phyloP scores from a whole-genome alignment of 2,888 invertebrate species.

The Ichneumoninae sp. region DNA sequence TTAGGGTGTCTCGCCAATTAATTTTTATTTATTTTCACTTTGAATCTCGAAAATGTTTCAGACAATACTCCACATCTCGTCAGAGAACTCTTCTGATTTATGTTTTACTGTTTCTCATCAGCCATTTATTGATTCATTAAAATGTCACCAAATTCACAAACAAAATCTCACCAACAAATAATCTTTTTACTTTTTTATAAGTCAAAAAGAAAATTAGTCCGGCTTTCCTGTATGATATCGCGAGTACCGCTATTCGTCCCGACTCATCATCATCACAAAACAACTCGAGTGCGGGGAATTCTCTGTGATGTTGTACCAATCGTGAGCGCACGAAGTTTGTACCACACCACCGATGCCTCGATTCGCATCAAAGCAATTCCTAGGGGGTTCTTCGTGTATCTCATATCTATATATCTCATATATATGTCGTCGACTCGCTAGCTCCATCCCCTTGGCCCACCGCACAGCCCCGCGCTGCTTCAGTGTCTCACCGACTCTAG shows the following conservation, averaged over 20 bases:
- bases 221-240: neutral
- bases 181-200: neutral
- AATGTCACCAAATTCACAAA: too few species aligned
- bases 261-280: neutral
- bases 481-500: constrained; percentile 18
- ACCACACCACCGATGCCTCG: constrained; percentile 70
- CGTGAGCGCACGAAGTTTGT: constrained; percentile 2
- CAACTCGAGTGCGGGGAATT: neutral
- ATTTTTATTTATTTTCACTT: too few species aligned
- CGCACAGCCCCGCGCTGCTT: neutral
- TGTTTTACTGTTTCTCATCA: too few species aligned
- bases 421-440: constrained; percentile 36
- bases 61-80: too few species aligned
- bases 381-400: constrained; percentile 48
- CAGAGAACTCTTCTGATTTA: too few species aligned
- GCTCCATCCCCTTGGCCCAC: constrained; percentile 16
- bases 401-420: constrained; percentile 23
- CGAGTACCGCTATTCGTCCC: neutral
- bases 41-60: too few species aligned
- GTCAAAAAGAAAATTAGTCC: neutral
- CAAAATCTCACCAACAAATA: too few species aligned
- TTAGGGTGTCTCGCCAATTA: too few species aligned
- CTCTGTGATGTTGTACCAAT: constrained; percentile 26
- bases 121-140: too few species aligned
- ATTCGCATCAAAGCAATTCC: constrained; percentile 80